These are phyloP conservation scores for Drosophila kepulauana DNA, from an alignment of 1,140 invertebrate genomes.

Conservation along the genomic window DNA sequence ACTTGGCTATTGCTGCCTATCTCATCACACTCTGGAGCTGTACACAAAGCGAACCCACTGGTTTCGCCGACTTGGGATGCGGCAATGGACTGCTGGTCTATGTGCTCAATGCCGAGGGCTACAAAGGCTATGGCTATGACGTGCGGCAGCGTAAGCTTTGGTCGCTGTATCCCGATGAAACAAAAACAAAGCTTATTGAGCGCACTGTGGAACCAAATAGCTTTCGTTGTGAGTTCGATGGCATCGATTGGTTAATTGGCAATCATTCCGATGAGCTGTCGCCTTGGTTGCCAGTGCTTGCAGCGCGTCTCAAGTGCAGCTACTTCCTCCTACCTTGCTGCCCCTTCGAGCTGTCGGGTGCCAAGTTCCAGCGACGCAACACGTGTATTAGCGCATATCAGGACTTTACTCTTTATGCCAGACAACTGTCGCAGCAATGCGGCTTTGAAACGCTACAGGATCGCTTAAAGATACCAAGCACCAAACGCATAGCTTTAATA, in stretches of 20 bases:
- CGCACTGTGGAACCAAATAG: conserved; percentile 90
- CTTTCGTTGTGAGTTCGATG: conserved; percentile 89
- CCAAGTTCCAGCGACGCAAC: conserved; percentile 91
- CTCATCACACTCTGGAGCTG: conserved; percentile 92
- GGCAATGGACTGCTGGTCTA: conserved; percentile 98
- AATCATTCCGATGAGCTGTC: conserved; percentile 99
- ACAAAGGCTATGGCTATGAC: conserved; percentile 95
- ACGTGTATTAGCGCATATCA: conserved; percentile 91
- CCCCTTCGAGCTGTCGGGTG: conserved; percentile 94
- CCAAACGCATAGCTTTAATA: conserved; percentile 94
- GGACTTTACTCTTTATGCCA: conserved; percentile 93
- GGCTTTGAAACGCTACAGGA: conserved; percentile 92
- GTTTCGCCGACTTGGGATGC: conserved; percentile 97
- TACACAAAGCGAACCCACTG: conserved; percentile 79
- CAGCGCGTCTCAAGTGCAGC: conserved; percentile 89
- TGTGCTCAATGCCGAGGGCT: conserved; percentile 93
- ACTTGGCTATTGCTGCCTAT: conserved; percentile 97
- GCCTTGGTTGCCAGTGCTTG: conserved; percentile 98
- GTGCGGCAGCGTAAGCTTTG: conserved; percentile 95
- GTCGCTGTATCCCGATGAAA: conserved; percentile 89
- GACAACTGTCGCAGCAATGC: conserved; percentile 89
- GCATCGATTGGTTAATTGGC: conserved; percentile 96
- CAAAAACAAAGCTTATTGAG: conserved; percentile 86
- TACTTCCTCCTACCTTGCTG: conserved; percentile 98
- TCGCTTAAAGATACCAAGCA: conserved; percentile 97